Percentiles rank a stretch among this genome's conserved stretches.
Evolutionary conservation across 1,140 invertebrate species (phyloP).

Genomic region (Solenopsis invicta): DNA sequence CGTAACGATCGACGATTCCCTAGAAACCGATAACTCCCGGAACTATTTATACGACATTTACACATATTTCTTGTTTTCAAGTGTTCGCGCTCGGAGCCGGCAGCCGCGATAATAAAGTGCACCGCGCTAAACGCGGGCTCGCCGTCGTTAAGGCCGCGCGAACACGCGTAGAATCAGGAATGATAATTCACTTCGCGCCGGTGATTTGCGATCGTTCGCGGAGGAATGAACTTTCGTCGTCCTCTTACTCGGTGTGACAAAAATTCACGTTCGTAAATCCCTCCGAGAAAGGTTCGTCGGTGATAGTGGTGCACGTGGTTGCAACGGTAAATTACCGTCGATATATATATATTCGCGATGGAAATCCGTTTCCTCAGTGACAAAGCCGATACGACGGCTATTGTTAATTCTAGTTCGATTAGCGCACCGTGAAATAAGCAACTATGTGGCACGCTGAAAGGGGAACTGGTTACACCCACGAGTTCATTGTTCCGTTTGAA

Average conservation of each 20-base stretch:
- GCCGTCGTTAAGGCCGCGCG: slow-evolving; percentile 1
- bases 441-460: not conserved
- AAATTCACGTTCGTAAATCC: slow-evolving; percentile 47
- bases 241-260: not conserved
- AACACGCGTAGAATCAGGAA: slow-evolving; percentile 21
- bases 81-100: not conserved
- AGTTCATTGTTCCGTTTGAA: slow-evolving; percentile 32
- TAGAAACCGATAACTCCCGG: slow-evolving; percentile 12
- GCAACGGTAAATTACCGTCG: slow-evolving; percentile 15
- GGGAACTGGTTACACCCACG: slow-evolving; percentile 30
- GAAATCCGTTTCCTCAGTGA: not conserved
- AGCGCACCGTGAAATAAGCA: slow-evolving; percentile 11
- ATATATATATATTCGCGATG: slow-evolving; percentile 5
- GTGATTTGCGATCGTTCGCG: slow-evolving; percentile 49
- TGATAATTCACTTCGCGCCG: slow-evolving; percentile 38
- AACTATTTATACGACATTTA: not conserved
- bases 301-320: not conserved
- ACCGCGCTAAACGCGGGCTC: not conserved
- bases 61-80: too few relatives aligned
- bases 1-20: not conserved
- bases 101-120: not conserved
- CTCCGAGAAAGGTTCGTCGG: not conserved
- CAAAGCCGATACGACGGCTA: slow-evolving; percentile 25
- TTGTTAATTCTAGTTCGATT: slow-evolving; percentile 40
- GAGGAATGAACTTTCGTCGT: slow-evolving; percentile 2